Base-by-base conservation (phyloP, 2,797 vertebrate genomes). In the Coranthus polyacanthus region DNA sequence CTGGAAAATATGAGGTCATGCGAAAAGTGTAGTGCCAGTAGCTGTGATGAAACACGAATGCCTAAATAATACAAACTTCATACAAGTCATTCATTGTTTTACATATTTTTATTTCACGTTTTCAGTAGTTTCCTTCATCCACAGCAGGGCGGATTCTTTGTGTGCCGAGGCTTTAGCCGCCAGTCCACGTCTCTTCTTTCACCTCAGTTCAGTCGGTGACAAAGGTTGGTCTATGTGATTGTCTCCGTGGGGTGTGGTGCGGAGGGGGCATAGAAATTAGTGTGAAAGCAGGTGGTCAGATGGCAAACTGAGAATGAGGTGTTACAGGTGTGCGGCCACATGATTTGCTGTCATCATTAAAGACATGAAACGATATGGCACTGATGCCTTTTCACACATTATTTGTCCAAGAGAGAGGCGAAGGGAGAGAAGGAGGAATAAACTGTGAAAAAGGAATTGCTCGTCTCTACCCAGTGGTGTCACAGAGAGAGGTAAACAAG, bases 231-330 rank as follows among this genome's bases (percentile, higher is more conserved):
- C 24, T 38, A 16, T 22, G 55, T 37, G 24, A 45, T 55, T 45
- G 16, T 52, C 46, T 57, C 22, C 2, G 60, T 41, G 73, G 18
- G 47, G 21, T 43, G 18, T 26, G 6, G 24, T 26, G 51, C 51
- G 68, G 12, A 41, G 55, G 1, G 5, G 22, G 38, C 26, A 71
- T 34, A 67, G 26, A 22, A 68, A 69, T 75, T 58, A 68, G 39
- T 41, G 58, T 66, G 66, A 72, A 83, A 89, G 87, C 91, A 93
- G 89, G 85, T 92, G 92, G 83, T 65, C 79, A 15, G 66, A 63
- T 36, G 53, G 45, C 29, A 67, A 81, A 68, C 62, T 82, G 86
- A 79, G 83, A 92, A 91, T 92, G 80, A 89, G 81, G 64, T 84
- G 68, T 73, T 80, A 50, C 41, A 79, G 76, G 70, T 79, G 75